Conservation (phyloP, 2,113 vertebrate species). For the Polypterus bichir region DNA sequence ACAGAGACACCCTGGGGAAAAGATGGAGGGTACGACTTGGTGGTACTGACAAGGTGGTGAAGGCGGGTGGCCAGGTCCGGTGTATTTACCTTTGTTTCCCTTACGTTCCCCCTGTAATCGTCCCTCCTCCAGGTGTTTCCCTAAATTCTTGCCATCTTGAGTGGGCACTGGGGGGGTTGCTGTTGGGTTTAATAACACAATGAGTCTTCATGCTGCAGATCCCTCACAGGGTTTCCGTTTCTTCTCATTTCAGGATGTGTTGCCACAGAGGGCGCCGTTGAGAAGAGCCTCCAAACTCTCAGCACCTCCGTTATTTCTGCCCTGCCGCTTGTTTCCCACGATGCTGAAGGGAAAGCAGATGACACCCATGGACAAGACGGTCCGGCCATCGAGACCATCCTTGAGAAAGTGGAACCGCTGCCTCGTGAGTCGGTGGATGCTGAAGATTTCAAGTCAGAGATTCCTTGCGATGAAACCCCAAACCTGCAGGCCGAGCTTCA, state of each 20-base stretch:
- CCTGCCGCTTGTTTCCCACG: slow-evolving; percentile 24
- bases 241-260: slow-evolving; percentile 36
- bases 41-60: too few species aligned
- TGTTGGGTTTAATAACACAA: too few species aligned
- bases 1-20: too few species aligned
- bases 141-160: too few species aligned
- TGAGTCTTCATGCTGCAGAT: too few species aligned
- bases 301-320: slow-evolving; percentile 32
- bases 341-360: slow-evolving; percentile 29
- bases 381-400: slow-evolving; percentile 23
- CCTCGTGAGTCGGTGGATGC: slow-evolving; percentile 28
- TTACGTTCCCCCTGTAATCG: too few species aligned
- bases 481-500: slow-evolving; percentile 28
- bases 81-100: too few species aligned
- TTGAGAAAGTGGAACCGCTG: slow-evolving; percentile 39
- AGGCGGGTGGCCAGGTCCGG: too few species aligned
- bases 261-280: slow-evolving; percentile 36
- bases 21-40: too few species aligned
- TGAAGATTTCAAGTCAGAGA: slow-evolving; percentile 9
- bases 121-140: too few species aligned
- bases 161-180: too few species aligned
- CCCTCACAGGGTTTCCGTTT: background rate
- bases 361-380: slow-evolving; percentile 24
- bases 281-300: slow-evolving; percentile 40
- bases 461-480: too few species aligned